Conservation (phyloP, 2,113 vertebrate species). For the Opisthocomus hoazin region DNA sequence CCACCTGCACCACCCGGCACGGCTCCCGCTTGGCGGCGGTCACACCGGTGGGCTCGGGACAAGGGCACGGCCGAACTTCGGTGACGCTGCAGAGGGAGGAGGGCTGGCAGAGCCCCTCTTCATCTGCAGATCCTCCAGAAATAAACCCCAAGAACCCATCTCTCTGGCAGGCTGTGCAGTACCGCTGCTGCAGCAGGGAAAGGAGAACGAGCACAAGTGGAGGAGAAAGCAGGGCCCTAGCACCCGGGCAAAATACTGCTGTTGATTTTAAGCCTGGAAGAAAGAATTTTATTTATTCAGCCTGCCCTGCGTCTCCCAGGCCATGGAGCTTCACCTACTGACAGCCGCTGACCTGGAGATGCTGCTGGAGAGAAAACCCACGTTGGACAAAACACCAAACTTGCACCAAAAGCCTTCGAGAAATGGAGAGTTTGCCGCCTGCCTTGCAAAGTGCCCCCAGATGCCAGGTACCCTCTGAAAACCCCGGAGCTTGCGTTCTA, state of each 20-base stretch:
- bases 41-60: accelerated
- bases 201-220: too few species aligned
- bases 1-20: not conserved
- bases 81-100: not conserved
- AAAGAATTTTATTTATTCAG: not conserved
- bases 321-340: not conserved
- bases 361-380: not conserved
- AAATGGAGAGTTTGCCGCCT: not conserved
- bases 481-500: not conserved
- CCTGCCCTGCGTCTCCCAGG: not conserved
- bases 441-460: not conserved
- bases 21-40: not conserved
- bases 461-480: not conserved
- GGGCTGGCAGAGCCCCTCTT: not conserved
- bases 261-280: not conserved
- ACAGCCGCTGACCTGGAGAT: not conserved
- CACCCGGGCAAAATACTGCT: too few species aligned
- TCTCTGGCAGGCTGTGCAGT: not conserved
- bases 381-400: not conserved
- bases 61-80: not conserved
- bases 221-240: not conserved
- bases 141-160: not conserved
- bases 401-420: not conserved
- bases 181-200: not conserved
- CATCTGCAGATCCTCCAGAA: not conserved